Conservation (phyloP, 1,140 invertebrate genomes). For the Anoplolepis gracilipes region DNA sequence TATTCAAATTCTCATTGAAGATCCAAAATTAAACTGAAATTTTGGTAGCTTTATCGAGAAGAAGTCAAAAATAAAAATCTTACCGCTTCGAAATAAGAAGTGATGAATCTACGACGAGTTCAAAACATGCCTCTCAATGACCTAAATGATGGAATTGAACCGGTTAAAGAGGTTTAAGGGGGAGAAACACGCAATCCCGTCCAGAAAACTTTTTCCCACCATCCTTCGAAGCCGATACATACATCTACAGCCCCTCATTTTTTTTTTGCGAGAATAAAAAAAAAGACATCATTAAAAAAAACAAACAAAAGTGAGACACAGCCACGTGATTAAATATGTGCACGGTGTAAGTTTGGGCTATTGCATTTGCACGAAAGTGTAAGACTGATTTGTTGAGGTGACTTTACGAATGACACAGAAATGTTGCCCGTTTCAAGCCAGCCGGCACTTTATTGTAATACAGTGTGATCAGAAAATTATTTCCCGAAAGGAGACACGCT, state of each 20-base stretch:
- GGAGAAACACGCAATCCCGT: slow-evolving; percentile 41
- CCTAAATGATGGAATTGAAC: slow-evolving; percentile 30
- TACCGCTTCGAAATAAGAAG: background rate
- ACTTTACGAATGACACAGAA: slow-evolving; percentile 17
- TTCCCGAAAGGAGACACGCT: background rate
- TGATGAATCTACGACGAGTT: slow-evolving; percentile 5
- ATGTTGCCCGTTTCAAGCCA: slow-evolving; percentile 15
- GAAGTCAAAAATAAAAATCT: background rate
- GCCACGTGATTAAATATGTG: slow-evolving; percentile 18
- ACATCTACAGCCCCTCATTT: slow-evolving; percentile 23
- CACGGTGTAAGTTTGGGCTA: slow-evolving; percentile 40
- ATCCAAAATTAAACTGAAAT: background rate
- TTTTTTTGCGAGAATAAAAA: slow-evolving; percentile 24
- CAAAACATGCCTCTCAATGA: slow-evolving; percentile 7
- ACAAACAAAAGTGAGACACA: slow-evolving; percentile 11
- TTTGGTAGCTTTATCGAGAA: background rate
- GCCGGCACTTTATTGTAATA: slow-evolving; percentile 21
- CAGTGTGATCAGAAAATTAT: background rate
- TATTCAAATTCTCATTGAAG: background rate
- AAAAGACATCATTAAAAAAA: slow-evolving; percentile 2
- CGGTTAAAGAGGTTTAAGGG: slow-evolving; percentile 48
- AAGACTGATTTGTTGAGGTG: slow-evolving; percentile 55
- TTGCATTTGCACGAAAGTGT: slow-evolving; percentile 49
- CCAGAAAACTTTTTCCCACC: slow-evolving; percentile 45
- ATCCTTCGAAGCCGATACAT: slow-evolving; percentile 17